These are phyloP conservation scores for Ruditapes philippinarum DNA, from an alignment of 1,140 invertebrate genomes.

Conservation along the genomic window DNA sequence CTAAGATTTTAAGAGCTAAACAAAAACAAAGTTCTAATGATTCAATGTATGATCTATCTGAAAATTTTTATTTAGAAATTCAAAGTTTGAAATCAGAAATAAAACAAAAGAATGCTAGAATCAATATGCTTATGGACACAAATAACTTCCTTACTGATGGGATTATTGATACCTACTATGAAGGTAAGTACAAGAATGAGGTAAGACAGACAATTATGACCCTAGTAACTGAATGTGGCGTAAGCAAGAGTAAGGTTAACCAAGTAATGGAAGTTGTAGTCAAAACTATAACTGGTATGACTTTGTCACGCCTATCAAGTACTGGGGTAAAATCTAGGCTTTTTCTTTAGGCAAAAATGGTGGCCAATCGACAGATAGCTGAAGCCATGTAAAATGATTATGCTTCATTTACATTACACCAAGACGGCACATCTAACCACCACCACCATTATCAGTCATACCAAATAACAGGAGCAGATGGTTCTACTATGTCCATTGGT, in stretches of 20 bases:
- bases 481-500: background rate
- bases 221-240: background rate
- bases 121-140: background rate
- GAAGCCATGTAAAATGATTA: background rate
- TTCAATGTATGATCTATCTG: background rate
- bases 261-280: background rate
- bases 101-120: background rate
- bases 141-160: background rate
- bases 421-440: background rate
- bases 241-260: background rate
- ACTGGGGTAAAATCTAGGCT: slow-evolving; percentile 13
- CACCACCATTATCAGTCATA: background rate
- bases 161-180: background rate
- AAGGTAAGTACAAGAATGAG: background rate
- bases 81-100: too few species aligned
- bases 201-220: background rate
- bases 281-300: background rate
- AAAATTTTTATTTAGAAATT: background rate
- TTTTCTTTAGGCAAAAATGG: background rate
- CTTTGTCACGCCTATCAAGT: background rate
- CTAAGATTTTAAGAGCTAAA: background rate
- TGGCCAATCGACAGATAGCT: background rate
- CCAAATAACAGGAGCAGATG: background rate
- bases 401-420: background rate
- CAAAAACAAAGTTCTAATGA: background rate